A percentile compares a stretch with the other conserved stretches of the same genome.
phyloP scores from a whole-genome alignment of 2,797 vertebrate species.

The Mormyrops boulengeri region DNA sequence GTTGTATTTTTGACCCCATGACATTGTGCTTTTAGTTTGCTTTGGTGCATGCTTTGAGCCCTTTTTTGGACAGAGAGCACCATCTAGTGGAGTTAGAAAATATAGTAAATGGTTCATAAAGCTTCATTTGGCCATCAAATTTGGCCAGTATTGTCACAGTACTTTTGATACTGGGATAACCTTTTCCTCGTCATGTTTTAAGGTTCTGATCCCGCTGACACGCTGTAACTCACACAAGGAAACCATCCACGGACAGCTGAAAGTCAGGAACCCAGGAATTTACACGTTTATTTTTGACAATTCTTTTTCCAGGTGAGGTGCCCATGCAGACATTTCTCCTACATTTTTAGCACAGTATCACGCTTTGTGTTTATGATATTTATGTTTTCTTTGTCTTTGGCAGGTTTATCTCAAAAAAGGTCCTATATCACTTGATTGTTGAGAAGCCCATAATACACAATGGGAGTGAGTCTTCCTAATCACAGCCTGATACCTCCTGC shows the following conservation, averaged over 20 bases:
- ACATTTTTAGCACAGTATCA: background rate
- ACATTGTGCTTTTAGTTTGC: background rate
- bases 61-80: background rate
- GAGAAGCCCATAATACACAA: slow-evolving; percentile 77
- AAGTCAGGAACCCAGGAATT: slow-evolving; percentile 75
- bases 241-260: slow-evolving; percentile 83
- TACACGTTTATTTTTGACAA: slow-evolving; percentile 93
- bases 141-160: background rate
- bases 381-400: background rate
- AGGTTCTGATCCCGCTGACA: slow-evolving; percentile 92
- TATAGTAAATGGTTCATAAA: background rate
- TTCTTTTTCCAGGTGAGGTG: slow-evolving; percentile 86
- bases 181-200: background rate
- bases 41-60: background rate
- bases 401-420: slow-evolving; percentile 94
- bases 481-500: background rate
- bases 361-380: background rate
- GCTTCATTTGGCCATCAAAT: background rate
- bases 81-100: background rate
- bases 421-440: slow-evolving; percentile 79
- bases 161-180: background rate
- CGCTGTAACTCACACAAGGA: slow-evolving; percentile 91
- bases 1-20: background rate
- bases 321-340: background rate
- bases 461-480: slow-evolving; percentile 71